Evolutionary conservation across 2,797 vertebrate species (phyloP), one percentile per base, ranked within the genome.

Genomic region (Morus bassanus): DNA sequence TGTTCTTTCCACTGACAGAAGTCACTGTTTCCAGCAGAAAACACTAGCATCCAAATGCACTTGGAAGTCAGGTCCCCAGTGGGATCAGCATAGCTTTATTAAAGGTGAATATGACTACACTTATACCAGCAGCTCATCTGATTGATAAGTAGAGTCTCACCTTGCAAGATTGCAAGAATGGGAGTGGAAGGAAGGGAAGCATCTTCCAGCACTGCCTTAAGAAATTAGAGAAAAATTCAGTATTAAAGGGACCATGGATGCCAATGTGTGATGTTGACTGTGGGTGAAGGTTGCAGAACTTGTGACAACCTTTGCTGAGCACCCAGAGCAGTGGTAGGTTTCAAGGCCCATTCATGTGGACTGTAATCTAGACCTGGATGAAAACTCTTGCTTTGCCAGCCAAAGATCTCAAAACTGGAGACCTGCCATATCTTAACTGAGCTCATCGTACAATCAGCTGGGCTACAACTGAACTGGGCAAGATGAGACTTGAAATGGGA

Each of bases 121-220:
- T 72, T 53, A 23, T 3, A 70, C 6, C 21, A n/a, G 45, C 5
- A 89, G 28, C 14, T 70, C 18, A 57, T 53, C n/a, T 76, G 39
- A 70, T 10, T 82, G 31, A 74, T 50, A 25, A 91, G 23, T 6
- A 73, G 56, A 89, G 11, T 69, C 18, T 89, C 45, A 93, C 13
- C 28, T 64, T 80, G 56, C 15, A 70, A 81, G 57, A 82, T 0
- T 54, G 65, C 23, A 70, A 53, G 45, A 79, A 7, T 48, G 4
- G 6, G 2, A 63, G 27, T 63, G 35, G 33, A 77, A 88, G 43
- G 13, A 67, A 79, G 7, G 5, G 15, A 73, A 41, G 5, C 0
- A 0, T 86, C 77, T 86, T 90, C 17, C 23, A 33, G 3, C 0
- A 1, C 3, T 79, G 8, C 8, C 33, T 48, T 79, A 54, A 67